Conservation (phyloP, 2,797 vertebrate genomes). For the Lerista edwardsae region DNA sequence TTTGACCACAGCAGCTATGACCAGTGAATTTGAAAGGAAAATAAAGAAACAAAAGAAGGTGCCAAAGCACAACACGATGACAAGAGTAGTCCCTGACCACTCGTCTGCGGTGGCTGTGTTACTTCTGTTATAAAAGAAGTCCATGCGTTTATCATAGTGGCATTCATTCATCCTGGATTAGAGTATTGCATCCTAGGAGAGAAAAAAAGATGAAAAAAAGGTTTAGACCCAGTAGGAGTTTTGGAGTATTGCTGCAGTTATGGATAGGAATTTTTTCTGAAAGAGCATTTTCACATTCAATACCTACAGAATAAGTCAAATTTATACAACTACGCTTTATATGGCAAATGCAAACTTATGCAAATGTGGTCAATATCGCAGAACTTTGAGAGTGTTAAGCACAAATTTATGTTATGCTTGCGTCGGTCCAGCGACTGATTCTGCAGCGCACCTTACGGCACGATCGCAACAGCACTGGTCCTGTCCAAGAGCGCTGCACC, state of each 20-base stretch:
- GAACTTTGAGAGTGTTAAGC: neutral
- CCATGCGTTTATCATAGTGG: slow-evolving; percentile 87
- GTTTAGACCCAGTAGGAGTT: neutral
- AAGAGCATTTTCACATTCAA: neutral
- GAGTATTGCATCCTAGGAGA: slow-evolving; percentile 71
- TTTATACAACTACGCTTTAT: neutral
- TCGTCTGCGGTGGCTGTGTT: slow-evolving; percentile 75
- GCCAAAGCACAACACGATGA: slow-evolving; percentile 87
- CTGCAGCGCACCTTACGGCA: too few species aligned
- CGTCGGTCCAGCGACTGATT: too few species aligned
- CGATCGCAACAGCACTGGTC: too few species aligned
- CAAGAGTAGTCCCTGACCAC: slow-evolving; percentile 81
- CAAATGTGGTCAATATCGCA: neutral
- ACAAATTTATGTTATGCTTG: neutral
- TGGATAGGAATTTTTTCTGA: neutral
- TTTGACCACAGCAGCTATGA: slow-evolving; percentile 92
- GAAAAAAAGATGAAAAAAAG: slow-evolving; percentile 33
- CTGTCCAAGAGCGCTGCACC: too few species aligned
- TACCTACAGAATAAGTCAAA: neutral
- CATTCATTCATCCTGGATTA: slow-evolving; percentile 87
- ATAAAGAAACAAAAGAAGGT: slow-evolving; percentile 94
- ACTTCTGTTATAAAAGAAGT: slow-evolving; percentile 91
- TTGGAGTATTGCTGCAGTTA: neutral
- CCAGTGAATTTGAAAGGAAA: slow-evolving; percentile 91
- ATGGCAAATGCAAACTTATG: neutral